These are phyloP conservation scores for Clarias batrachus DNA, from an alignment of 2,113 vertebrate species.

Conservation along the genomic window DNA sequence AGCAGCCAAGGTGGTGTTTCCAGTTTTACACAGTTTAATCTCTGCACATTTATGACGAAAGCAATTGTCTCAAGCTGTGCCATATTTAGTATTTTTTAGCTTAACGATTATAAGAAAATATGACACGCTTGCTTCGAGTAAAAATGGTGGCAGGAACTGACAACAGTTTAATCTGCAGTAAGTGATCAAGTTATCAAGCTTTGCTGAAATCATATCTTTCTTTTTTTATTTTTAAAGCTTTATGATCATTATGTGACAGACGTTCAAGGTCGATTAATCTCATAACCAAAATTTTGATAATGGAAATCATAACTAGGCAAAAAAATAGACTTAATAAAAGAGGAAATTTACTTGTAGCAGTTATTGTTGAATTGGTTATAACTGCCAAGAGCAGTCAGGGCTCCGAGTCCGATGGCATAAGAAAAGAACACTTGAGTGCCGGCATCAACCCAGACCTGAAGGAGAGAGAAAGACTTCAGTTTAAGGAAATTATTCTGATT, in stretches of 20 bases:
- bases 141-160: too few relatives aligned
- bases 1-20: not conserved
- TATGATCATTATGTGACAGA: not conserved
- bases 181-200: not conserved
- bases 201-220: not conserved
- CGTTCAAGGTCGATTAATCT: not conserved
- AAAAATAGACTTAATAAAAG: not conserved
- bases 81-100: not conserved
- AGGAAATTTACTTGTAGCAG: conserved; percentile 75
- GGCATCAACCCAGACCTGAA: conserved; percentile 79
- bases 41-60: not conserved
- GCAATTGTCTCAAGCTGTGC: not conserved
- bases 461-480: not conserved
- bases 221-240: not conserved
- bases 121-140: too few relatives aligned
- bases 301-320: not conserved
- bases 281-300: conserved; percentile 30
- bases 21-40: not conserved
- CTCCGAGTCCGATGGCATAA: conserved; percentile 79
- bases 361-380: conserved; percentile 82
- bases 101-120: not conserved
- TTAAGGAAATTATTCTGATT: not conserved
- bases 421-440: conserved; percentile 81
- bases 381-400: conserved; percentile 78
- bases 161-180: not conserved